These are phyloP conservation scores for Drosophila greeni DNA, from an alignment of 2,888 invertebrate genomes.

Conservation along the genomic window DNA sequence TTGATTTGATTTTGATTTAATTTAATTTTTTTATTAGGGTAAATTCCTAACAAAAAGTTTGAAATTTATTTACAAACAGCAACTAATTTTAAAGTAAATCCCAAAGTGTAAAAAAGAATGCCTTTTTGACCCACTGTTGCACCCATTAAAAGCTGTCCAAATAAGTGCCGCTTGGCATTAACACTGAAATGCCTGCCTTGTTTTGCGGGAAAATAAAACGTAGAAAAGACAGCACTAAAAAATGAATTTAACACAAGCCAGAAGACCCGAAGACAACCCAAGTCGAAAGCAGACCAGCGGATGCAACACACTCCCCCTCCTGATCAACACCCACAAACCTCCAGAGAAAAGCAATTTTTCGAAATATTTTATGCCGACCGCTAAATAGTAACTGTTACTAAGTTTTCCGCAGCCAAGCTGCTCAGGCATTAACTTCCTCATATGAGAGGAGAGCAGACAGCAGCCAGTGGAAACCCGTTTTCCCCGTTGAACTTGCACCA, in stretches of 20 bases:
- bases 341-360: constrained; percentile 59
- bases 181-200: constrained; percentile 56
- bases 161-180: constrained; percentile 58
- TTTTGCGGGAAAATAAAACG: constrained; percentile 35
- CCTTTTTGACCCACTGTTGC: constrained; percentile 42
- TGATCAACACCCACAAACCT: neutral
- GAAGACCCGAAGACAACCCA: constrained; percentile 8
- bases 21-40: no score
- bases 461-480: constrained; percentile 60
- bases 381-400: constrained; percentile 70
- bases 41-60: no score
- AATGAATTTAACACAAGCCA: constrained; percentile 53
- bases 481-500: constrained; percentile 70
- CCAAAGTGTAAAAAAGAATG: neutral
- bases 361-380: constrained; percentile 59
- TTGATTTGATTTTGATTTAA: no score
- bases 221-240: constrained; percentile 6
- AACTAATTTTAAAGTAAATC: no score
- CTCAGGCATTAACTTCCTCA: constrained; percentile 68
- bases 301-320: constrained; percentile 37
- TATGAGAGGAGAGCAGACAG: constrained; percentile 34
- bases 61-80: no score
- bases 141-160: constrained; percentile 49
- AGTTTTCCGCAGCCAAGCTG: constrained; percentile 56
- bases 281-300: constrained; percentile 35